Conservation (phyloP, 2,113 vertebrate species). For the Callipepla squamata region DNA sequence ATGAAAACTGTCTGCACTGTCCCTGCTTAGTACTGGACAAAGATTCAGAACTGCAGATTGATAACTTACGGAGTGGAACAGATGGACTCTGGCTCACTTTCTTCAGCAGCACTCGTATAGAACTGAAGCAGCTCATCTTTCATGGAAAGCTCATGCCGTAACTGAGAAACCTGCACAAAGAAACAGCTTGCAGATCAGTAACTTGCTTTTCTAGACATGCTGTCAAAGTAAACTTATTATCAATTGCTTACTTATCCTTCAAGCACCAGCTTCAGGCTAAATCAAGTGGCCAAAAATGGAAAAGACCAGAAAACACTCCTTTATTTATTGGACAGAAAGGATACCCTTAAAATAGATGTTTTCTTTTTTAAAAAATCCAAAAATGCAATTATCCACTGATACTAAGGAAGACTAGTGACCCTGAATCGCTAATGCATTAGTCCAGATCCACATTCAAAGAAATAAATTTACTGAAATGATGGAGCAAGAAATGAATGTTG, state of each 20-base stretch:
- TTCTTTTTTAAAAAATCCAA: background rate
- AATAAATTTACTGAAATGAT: background rate
- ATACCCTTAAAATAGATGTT: background rate
- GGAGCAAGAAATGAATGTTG: background rate
- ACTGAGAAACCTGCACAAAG: conserved; percentile 90
- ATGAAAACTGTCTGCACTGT: background rate
- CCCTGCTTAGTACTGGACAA: background rate
- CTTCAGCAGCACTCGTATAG: conserved; percentile 93
- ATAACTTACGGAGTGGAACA: conserved; percentile 91
- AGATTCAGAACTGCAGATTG: rapidly evolving
- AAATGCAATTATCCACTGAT: background rate
- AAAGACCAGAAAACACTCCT: background rate
- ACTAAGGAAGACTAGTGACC: background rate
- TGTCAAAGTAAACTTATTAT: background rate
- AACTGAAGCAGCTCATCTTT: conserved; percentile 98
- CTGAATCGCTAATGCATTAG: background rate
- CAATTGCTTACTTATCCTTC: background rate
- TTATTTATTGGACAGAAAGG: background rate
- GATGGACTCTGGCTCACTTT: conserved; percentile 91
- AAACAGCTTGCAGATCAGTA: background rate
- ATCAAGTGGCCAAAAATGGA: background rate
- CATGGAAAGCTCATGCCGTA: conserved; percentile 96
- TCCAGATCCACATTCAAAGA: background rate
- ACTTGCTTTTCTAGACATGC: background rate
- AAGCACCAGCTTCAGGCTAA: background rate